phyloP scores from a whole-genome alignment of 2,113 vertebrate genomes.

The Platysternon megacephalum region DNA sequence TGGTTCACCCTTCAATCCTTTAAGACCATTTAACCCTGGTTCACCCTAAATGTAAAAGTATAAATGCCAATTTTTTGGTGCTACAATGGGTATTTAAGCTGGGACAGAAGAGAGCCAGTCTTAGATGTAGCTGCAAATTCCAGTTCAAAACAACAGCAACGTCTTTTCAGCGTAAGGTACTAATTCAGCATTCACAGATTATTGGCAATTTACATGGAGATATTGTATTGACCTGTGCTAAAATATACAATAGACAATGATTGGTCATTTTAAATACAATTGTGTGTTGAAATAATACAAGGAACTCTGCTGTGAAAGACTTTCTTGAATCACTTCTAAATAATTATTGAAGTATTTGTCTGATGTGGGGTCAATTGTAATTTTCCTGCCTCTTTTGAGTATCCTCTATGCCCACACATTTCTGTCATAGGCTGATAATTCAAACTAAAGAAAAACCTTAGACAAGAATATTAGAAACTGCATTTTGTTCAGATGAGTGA shows the following conservation, averaged over 20 bases:
- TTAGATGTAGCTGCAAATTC: slow-evolving; percentile 77
- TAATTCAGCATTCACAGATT: neutral
- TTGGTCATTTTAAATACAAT: neutral
- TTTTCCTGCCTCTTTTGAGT: neutral
- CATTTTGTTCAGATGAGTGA: neutral
- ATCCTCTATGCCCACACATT: slow-evolving; percentile 9
- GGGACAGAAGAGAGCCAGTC: slow-evolving; percentile 78
- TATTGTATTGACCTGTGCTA: neutral
- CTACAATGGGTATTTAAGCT: slow-evolving; percentile 76
- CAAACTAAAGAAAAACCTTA: neutral
- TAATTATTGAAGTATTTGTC: slow-evolving; percentile 3
- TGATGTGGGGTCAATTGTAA: neutral
- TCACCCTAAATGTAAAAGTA: slow-evolving; percentile 91
- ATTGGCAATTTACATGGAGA: neutral
- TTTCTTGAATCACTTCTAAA: neutral
- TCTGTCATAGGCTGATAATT: neutral
- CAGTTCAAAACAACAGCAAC: slow-evolving; percentile 71
- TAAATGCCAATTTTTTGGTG: slow-evolving; percentile 84
- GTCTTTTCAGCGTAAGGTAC: neutral
- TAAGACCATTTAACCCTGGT: slow-evolving; percentile 94
- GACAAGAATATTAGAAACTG: neutral
- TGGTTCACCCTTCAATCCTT: slow-evolving; percentile 94
- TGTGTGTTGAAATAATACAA: neutral
- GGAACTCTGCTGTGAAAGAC: neutral
- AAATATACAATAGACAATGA: neutral